phyloP scores from a whole-genome alignment of 2,797 vertebrate species.

The Chaenodraco wilsoni region DNA sequence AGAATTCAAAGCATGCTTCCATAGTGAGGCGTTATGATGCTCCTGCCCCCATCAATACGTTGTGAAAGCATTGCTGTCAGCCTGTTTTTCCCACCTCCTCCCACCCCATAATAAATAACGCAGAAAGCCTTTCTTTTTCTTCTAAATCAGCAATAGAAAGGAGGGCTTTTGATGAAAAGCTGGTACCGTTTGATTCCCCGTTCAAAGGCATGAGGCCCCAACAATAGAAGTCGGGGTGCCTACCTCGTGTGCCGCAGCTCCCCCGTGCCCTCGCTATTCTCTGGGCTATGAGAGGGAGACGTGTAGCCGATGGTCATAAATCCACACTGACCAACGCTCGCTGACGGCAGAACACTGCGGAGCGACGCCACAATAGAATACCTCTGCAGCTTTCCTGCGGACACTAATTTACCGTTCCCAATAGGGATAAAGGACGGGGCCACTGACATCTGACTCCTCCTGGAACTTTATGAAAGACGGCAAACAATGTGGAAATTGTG shows the following conservation, averaged over 20 bases:
- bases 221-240: conserved; percentile 85
- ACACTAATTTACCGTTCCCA: conserved; percentile 81
- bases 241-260: conserved; percentile 82
- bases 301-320: conserved; percentile 83
- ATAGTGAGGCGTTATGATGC: conserved; percentile 85
- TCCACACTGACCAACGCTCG: conserved; percentile 78
- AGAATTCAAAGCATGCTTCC: conserved; percentile 80
- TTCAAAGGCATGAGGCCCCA: conserved; percentile 86
- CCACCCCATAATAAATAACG: conserved; percentile 88
- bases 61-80: conserved; percentile 84
- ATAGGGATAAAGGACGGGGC: conserved; percentile 77
- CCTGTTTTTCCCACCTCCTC: conserved; percentile 78
- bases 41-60: conserved; percentile 85
- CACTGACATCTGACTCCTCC: conserved; percentile 84
- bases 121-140: conserved; percentile 88
- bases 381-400: conserved; percentile 74
- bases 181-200: conserved; percentile 92
- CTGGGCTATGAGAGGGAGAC: conserved; percentile 70
- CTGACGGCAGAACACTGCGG: conserved; percentile 73
- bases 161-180: conserved; percentile 89
- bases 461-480: conserved; percentile 82
- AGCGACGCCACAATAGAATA: conserved; percentile 73
- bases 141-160: conserved; percentile 74
- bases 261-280: conserved; percentile 68
- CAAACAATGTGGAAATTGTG: conserved; percentile 85